Conservation (phyloP, 1,140 invertebrate species). For the Macrotrachela quadricornifera region DNA sequence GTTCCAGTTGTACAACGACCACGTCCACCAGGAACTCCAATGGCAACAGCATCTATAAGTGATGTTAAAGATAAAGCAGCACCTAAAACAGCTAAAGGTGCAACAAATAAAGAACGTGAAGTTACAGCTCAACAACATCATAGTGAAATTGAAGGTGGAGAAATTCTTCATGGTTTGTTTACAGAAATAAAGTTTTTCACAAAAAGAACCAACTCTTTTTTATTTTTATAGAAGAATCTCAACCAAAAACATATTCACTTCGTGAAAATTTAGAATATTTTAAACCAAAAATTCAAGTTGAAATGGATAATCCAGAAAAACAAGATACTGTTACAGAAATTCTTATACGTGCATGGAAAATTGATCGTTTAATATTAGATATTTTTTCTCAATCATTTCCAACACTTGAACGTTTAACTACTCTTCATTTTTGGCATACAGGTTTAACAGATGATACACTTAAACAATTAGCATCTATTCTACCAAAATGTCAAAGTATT, state of each 20-base stretch:
- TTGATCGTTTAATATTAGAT: constrained; percentile 22
- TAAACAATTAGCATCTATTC: constrained; percentile 15
- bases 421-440: constrained; percentile 26
- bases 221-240: too few species aligned
- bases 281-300: constrained; percentile 24
- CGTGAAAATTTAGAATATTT: constrained; percentile 27
- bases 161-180: background rate
- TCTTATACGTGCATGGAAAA: constrained; percentile 26
- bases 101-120: background rate
- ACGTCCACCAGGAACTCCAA: background rate
- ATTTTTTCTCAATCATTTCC: constrained; percentile 23
- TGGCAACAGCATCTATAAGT: background rate
- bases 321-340: constrained; percentile 26
- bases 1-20: background rate
- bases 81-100: background rate
- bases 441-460: constrained; percentile 20
- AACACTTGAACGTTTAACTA: constrained; percentile 22
- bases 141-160: background rate
- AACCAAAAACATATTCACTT: constrained; percentile 22
- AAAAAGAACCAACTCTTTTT: background rate
- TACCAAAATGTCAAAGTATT: constrained; percentile 18
- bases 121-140: background rate
- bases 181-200: background rate
- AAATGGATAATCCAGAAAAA: constrained; percentile 28
- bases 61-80: constrained; percentile 2